These are phyloP conservation scores for Labia minor DNA, from an alignment of 2,888 invertebrate genomes.

Conservation along the genomic window DNA sequence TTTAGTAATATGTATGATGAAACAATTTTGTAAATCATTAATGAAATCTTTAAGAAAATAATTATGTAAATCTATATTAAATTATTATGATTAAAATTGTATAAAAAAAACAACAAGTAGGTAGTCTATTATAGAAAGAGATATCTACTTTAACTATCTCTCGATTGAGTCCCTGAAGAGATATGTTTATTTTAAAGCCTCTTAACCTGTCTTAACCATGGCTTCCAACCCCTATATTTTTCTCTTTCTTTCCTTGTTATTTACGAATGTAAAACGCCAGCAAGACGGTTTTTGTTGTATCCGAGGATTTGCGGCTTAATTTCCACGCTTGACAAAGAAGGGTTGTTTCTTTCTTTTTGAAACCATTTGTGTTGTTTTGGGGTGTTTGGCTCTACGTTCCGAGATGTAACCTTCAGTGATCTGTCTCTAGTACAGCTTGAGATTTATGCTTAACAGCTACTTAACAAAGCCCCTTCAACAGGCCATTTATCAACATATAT, in stretches of 20 bases:
- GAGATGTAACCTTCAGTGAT: neutral
- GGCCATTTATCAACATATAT: neutral
- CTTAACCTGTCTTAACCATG: neutral
- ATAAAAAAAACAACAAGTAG: neutral
- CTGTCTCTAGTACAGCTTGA: neutral
- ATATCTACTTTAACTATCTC: neutral
- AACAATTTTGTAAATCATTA: too few species aligned
- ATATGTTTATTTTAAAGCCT: constrained; percentile 5
- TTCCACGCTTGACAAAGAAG: constrained; percentile 13
- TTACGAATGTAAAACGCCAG: constrained; percentile 8
- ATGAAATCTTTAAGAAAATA: too few species aligned
- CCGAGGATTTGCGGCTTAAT: constrained; percentile 3
- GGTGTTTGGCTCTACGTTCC: neutral
- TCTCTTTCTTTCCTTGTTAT: neutral
- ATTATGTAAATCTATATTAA: too few species aligned
- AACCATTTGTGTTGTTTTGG: constrained; percentile 2
- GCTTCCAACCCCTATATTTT: constrained; percentile 4
- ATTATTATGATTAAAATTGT: too few species aligned
- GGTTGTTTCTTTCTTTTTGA: neutral
- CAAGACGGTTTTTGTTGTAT: neutral
- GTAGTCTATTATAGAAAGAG: neutral
- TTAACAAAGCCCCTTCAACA: neutral
- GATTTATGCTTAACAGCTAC: constrained; percentile 1
- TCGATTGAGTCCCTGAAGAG: constrained; percentile 5
- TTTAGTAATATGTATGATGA: too few species aligned